Conservation (phyloP, 2,113 vertebrate species). For the Parus major region DNA sequence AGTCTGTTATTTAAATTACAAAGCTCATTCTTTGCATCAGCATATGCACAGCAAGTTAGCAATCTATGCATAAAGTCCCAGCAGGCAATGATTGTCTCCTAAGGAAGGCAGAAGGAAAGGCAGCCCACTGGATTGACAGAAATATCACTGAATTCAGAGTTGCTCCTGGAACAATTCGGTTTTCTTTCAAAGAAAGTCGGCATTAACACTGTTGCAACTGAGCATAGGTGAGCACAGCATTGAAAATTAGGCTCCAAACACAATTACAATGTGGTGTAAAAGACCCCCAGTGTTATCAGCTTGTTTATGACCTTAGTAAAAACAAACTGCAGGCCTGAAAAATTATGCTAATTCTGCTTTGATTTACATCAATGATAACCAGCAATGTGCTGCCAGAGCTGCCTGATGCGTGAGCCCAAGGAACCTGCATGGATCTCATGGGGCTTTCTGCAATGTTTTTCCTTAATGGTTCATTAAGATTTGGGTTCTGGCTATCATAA, state of each 20-base stretch:
- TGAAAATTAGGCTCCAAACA: conserved; percentile 25
- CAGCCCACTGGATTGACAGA: conserved; percentile 32
- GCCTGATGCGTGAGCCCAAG: accelerated
- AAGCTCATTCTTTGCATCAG: conserved; percentile 41
- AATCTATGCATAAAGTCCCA: conserved; percentile 66
- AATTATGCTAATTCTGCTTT: conserved; percentile 9
- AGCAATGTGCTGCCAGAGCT: not conserved
- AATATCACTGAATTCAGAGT: not conserved
- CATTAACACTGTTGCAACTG: not conserved
- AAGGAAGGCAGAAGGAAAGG: conserved; percentile 39
- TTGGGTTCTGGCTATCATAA: not conserved
- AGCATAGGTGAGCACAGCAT: not conserved
- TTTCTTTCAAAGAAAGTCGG: conserved; percentile 11
- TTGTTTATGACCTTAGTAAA: conserved; percentile 28
- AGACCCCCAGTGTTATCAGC: not conserved
- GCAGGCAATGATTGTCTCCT: conserved; percentile 59
- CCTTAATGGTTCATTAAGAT: not conserved
- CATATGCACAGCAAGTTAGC: conserved; percentile 48
- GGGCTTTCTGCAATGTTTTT: not conserved
- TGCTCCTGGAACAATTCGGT: not conserved
- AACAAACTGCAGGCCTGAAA: not conserved
- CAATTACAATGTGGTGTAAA: not conserved
- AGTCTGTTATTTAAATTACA: conserved; percentile 64
- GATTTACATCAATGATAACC: conserved; percentile 10
- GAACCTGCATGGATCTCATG: not conserved